Conservation (phyloP, 2,888 invertebrate species). For the Heliconius charithonia region DNA sequence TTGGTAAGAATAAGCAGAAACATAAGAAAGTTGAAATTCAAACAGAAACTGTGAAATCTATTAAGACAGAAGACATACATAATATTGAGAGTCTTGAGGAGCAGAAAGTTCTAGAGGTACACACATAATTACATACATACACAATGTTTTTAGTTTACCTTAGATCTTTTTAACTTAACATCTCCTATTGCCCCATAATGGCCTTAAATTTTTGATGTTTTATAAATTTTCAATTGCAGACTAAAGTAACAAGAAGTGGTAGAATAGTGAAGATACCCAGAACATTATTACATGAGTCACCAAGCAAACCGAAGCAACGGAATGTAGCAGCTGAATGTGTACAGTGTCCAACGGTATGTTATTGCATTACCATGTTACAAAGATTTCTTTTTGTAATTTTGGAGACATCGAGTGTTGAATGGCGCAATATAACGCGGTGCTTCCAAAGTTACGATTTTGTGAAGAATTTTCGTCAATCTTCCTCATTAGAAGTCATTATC, state of each 20-base stretch:
- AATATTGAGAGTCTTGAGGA: slow-evolving; percentile 30
- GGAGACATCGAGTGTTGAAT: neutral
- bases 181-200: neutral
- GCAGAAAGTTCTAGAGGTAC: slow-evolving; percentile 45
- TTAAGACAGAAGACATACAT: slow-evolving; percentile 37
- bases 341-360: slow-evolving; percentile 71
- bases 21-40: slow-evolving; percentile 51
- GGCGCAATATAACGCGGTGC: neutral
- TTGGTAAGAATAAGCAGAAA: slow-evolving; percentile 66
- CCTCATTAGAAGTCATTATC: too few species aligned
- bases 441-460: neutral
- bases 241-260: slow-evolving; percentile 74
- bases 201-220: neutral
- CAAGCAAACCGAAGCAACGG: slow-evolving; percentile 66
- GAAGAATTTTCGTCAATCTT: too few species aligned
- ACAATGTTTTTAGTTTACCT: too few species aligned
- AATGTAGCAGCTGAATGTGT: slow-evolving; percentile 62
- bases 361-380: too few species aligned
- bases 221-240: slow-evolving; percentile 54
- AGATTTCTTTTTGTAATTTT: neutral
- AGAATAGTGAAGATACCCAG: slow-evolving; percentile 72
- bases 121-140: neutral
- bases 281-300: slow-evolving; percentile 61
- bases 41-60: slow-evolving; percentile 41
- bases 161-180: too few species aligned